Percentiles rank a stretch among this genome's conserved stretches.
These are phyloP conservation scores for Cyclopterus lumpus DNA, from an alignment of 2,797 vertebrate genomes.

Conservation along the genomic window DNA sequence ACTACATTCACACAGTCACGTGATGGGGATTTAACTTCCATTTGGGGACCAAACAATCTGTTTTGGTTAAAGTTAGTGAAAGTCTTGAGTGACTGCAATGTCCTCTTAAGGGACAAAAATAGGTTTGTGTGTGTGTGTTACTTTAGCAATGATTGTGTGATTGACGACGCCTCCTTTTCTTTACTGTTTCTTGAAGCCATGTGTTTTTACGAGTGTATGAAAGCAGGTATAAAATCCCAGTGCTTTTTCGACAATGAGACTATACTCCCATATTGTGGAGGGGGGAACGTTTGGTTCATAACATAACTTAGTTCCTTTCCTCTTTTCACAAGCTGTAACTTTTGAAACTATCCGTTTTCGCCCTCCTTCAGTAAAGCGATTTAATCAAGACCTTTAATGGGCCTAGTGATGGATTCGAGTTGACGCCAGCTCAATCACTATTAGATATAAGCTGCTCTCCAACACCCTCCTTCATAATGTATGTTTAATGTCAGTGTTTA, in stretches of 20 bases:
- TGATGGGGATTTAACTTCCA: background rate
- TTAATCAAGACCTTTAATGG: constrained; percentile 45
- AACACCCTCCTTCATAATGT: constrained; percentile 42
- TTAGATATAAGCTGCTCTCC: constrained; percentile 46
- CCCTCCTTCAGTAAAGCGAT: constrained; percentile 11
- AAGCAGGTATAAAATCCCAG: constrained; percentile 22
- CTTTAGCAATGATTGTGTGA: background rate
- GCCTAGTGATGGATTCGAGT: constrained; percentile 47
- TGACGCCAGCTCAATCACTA: constrained; percentile 54
- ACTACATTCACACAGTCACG: background rate
- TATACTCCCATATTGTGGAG: constrained; percentile 12
- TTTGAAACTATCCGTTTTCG: constrained; percentile 37
- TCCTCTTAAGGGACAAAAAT: constrained; percentile 1
- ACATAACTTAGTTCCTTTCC: constrained; percentile 9
- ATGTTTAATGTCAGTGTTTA: constrained; percentile 59
- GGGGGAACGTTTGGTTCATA: background rate
- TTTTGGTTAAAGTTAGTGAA: background rate
- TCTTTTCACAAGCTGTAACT: background rate
- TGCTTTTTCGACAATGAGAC: constrained; percentile 1
- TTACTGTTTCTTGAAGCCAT: constrained; percentile 21
- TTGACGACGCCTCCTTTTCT: constrained; percentile 6
- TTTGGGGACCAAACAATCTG: background rate
- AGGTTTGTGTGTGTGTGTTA: background rate
- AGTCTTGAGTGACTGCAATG: background rate
- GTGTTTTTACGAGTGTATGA: constrained; percentile 26